phyloP scores from a whole-genome alignment of 2,113 vertebrate species.

The Micromys minutus region DNA sequence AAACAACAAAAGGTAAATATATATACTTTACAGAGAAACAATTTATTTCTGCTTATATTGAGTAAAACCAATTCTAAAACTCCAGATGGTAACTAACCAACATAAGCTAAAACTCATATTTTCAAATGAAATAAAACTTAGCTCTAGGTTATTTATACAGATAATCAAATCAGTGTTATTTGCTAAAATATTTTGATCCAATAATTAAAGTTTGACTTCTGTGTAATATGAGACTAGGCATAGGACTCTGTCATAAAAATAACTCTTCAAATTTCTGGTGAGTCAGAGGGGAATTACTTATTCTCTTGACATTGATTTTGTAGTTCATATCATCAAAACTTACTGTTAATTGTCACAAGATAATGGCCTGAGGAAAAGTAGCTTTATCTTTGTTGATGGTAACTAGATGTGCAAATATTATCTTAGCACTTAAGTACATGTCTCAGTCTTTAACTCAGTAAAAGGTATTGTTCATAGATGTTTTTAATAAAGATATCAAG shows the following conservation, averaged over 20 bases:
- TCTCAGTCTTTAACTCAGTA: neutral
- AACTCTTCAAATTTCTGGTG: conserved; percentile 41
- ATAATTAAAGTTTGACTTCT: conserved; percentile 36
- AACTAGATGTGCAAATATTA: neutral
- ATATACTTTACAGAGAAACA: conserved; percentile 14
- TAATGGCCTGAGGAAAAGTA: neutral
- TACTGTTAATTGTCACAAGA: conserved; percentile 1
- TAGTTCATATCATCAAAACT: neutral
- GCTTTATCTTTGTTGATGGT: neutral
- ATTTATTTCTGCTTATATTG: conserved; percentile 11
- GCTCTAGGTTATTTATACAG: neutral
- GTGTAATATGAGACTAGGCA: neutral
- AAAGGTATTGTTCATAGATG: neutral
- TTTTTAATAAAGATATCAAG: conserved; percentile 31
- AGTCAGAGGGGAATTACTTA: conserved; percentile 11
- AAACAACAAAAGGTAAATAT: neutral
- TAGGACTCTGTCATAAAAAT: conserved; percentile 23
- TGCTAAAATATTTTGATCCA: conserved; percentile 26
- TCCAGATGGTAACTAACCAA: neutral
- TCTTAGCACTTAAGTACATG: neutral
- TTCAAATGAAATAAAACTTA: neutral
- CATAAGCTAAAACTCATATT: neutral
- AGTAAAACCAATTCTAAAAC: conserved; percentile 12
- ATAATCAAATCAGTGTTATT: neutral
- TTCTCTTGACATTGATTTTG: neutral